These are phyloP conservation scores for Bostrychus sinensis DNA, from an alignment of 2,113 vertebrate genomes.

Conservation along the genomic window DNA sequence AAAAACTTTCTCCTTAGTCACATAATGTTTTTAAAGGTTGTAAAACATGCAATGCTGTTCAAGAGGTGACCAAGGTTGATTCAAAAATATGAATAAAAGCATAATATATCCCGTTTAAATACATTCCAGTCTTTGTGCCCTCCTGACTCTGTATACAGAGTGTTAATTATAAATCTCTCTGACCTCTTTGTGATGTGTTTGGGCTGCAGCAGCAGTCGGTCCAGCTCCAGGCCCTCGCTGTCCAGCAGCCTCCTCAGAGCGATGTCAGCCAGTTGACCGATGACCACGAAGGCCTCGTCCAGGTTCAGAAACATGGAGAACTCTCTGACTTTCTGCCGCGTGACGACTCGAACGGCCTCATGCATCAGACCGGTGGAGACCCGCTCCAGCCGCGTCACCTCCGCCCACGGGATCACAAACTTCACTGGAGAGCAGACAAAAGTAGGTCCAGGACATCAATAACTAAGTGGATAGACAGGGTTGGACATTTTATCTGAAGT, in stretches of 20 bases:
- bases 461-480: no score
- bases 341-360: slow-evolving; percentile 87
- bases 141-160: no score
- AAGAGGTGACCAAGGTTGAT: no score
- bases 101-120: no score
- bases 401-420: slow-evolving; percentile 92
- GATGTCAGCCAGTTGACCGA: slow-evolving; percentile 94
- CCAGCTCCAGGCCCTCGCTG: slow-evolving; percentile 90
- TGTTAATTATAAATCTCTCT: no score
- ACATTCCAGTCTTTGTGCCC: no score
- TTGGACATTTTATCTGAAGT: no score
- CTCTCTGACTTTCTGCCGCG: slow-evolving; percentile 85
- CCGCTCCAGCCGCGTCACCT: slow-evolving; percentile 91
- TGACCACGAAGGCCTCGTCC: slow-evolving; percentile 86
- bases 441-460: background rate
- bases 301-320: slow-evolving; percentile 96
- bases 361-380: slow-evolving; percentile 89
- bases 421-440: slow-evolving; percentile 81
- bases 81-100: no score
- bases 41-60: no score
- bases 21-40: no score
- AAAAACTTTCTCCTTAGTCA: no score
- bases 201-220: slow-evolving; percentile 88
- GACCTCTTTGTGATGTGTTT: slow-evolving; percentile 92
- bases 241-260: slow-evolving; percentile 91